Evolutionary conservation across 2,888 invertebrate species (phyloP).

Genomic region (Melinaea menophilus): DNA sequence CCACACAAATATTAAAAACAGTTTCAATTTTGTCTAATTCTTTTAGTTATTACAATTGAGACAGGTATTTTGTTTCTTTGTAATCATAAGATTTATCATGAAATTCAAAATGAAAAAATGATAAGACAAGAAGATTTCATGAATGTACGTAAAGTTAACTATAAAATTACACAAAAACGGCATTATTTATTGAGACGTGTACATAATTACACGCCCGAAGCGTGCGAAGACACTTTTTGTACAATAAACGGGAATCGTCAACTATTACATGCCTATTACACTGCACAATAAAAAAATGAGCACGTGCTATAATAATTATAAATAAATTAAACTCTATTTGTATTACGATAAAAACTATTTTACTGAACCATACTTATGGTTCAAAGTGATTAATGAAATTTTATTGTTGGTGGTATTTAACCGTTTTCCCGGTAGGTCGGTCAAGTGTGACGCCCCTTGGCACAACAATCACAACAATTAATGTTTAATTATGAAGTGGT

Average conservation of each 20-base stretch:
- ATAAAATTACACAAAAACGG: constrained; percentile 5
- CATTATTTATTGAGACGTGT: constrained; percentile 8
- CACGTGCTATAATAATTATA: constrained; percentile 16
- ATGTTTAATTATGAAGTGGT: neutral
- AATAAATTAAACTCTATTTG: constrained; percentile 9
- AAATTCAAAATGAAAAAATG: neutral
- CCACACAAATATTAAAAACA: too few relatives aligned
- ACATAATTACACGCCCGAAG: constrained; percentile 13
- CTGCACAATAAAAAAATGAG: constrained; percentile 49
- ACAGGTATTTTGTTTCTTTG: too few relatives aligned
- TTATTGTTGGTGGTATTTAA: constrained; percentile 51
- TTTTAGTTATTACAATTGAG: too few relatives aligned
- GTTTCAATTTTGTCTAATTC: too few relatives aligned
- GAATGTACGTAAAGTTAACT: neutral
- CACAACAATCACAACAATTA: constrained; percentile 8
- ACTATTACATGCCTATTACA: constrained; percentile 61
- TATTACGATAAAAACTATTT: constrained; percentile 1
- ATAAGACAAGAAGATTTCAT: neutral
- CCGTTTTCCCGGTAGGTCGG: constrained; percentile 34
- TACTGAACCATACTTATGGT: neutral
- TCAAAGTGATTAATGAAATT: constrained; percentile 1
- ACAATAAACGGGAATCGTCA: constrained; percentile 52
- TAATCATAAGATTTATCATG: too few relatives aligned
- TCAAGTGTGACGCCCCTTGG: constrained; percentile 32
- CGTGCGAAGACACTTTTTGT: constrained; percentile 13